Conservation (phyloP, 2,113 vertebrate species). For the Lutjanus erythropterus region DNA sequence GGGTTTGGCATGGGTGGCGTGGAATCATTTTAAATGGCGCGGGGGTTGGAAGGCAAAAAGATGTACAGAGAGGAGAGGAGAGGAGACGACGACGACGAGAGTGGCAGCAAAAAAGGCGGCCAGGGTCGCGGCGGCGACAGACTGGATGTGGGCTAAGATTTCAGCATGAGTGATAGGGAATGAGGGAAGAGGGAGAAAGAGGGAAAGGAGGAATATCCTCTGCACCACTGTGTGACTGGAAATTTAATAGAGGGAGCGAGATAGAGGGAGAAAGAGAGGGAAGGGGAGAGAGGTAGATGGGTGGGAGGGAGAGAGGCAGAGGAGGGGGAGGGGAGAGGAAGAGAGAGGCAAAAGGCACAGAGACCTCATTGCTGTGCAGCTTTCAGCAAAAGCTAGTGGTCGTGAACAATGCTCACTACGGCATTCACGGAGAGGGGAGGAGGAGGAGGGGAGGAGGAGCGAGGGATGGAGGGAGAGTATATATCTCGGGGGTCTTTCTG, state of each 20-base stretch:
- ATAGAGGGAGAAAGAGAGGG: constrained; percentile 67
- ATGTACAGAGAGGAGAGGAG: constrained; percentile 56
- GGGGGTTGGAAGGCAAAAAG: constrained; percentile 69
- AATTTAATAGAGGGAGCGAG: constrained; percentile 85
- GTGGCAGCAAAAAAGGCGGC: constrained; percentile 44
- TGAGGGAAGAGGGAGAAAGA: constrained; percentile 68
- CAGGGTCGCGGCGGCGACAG: constrained; percentile 49
- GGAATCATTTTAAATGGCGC: constrained; percentile 75
- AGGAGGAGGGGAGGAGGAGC: constrained; percentile 23
- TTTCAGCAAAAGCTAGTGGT: constrained; percentile 80
- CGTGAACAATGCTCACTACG: constrained; percentile 82
- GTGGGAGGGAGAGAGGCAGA: constrained; percentile 42
- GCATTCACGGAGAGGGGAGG: constrained; percentile 66
- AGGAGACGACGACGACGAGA: too few relatives aligned
- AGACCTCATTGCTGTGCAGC: constrained; percentile 83
- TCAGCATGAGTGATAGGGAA: constrained; percentile 72
- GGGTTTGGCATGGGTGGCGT: constrained; percentile 62
- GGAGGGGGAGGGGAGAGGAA: constrained; percentile 66
- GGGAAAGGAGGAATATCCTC: constrained; percentile 86
- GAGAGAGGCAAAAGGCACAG: constrained; percentile 81
- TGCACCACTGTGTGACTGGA: constrained; percentile 90
- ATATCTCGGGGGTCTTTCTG: constrained; percentile 76
- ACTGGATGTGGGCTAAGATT: constrained; percentile 73
- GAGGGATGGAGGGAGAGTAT: constrained; percentile 28
- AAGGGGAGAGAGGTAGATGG: constrained; percentile 61